Evolutionary conservation across 2,113 vertebrate genomes (phyloP).

Genomic region (Lepisosteus osseus): DNA sequence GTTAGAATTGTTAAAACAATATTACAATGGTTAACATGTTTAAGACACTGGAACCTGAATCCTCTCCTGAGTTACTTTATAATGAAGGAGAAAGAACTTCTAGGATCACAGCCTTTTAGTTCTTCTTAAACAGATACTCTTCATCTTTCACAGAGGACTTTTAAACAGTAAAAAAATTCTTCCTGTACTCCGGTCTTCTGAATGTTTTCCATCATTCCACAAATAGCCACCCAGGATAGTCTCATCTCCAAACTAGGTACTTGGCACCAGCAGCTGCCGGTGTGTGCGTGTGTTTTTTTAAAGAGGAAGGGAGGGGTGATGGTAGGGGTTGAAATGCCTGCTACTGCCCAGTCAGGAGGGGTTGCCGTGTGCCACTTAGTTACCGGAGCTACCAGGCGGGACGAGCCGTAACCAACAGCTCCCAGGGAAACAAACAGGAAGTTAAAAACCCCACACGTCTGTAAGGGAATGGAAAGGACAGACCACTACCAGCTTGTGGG

Average conservation of each 20-base stretch:
- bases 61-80: too few relatives aligned
- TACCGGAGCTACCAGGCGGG: too few relatives aligned
- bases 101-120: not conserved
- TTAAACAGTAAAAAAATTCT: constrained; percentile 41
- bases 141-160: constrained; percentile 36
- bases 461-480: too few relatives aligned
- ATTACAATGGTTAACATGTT: too few relatives aligned
- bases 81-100: not conserved
- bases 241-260: constrained; percentile 67
- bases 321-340: constrained; percentile 15
- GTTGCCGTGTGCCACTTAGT: constrained; percentile 14
- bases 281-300: constrained; percentile 29
- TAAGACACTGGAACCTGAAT: too few relatives aligned
- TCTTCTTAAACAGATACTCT: not conserved
- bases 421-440: too few relatives aligned
- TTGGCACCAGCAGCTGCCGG: constrained; percentile 64
- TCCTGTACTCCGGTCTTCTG: constrained; percentile 28
- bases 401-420: too few relatives aligned
- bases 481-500: too few relatives aligned
- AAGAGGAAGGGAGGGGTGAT: not conserved
- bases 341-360: constrained; percentile 35
- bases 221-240: constrained; percentile 64
- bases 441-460: too few relatives aligned
- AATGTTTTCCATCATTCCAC: constrained; percentile 56
- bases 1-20: too few relatives aligned